phyloP scores from a whole-genome alignment of 1,140 invertebrate genomes.

The Pygmarrhopalites habei region DNA sequence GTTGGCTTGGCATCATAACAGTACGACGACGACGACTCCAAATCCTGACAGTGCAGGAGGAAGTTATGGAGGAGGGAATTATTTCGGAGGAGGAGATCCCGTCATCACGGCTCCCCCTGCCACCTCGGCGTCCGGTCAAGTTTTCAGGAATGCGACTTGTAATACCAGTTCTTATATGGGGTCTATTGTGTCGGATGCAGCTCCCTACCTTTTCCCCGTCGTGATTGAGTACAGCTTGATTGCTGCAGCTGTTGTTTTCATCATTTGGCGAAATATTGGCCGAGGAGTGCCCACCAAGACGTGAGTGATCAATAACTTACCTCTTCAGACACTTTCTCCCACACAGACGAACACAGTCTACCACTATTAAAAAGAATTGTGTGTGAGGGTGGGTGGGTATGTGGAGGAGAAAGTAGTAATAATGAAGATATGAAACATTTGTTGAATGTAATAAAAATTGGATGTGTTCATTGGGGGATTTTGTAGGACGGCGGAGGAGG shows the following conservation, averaged over 20 bases:
- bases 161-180: conserved; percentile 69
- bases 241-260: conserved; percentile 91
- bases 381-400: no score
- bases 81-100: conserved; percentile 3
- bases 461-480: not conserved
- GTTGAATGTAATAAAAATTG: no score
- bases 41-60: conserved; percentile 8
- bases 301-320: conserved; percentile 10
- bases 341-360: no score
- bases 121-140: not conserved
- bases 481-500: conserved; percentile 34
- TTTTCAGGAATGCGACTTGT: conserved; percentile 18
- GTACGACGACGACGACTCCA: conserved; percentile 18
- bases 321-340: no score
- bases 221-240: conserved; percentile 96
- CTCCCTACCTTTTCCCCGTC: conserved; percentile 89
- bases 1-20: conserved; percentile 23
- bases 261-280: conserved; percentile 95
- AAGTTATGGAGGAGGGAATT: conserved; percentile 3
- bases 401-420: no score
- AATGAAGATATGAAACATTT: no score
- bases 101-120: conserved; percentile 13
- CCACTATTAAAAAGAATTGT: no score
- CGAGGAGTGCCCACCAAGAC: conserved; percentile 50
- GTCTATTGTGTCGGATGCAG: conserved; percentile 79